Evolutionary conservation across 2,797 vertebrate genomes (phyloP).

Genomic region (Anolis apletophallus): DNA sequence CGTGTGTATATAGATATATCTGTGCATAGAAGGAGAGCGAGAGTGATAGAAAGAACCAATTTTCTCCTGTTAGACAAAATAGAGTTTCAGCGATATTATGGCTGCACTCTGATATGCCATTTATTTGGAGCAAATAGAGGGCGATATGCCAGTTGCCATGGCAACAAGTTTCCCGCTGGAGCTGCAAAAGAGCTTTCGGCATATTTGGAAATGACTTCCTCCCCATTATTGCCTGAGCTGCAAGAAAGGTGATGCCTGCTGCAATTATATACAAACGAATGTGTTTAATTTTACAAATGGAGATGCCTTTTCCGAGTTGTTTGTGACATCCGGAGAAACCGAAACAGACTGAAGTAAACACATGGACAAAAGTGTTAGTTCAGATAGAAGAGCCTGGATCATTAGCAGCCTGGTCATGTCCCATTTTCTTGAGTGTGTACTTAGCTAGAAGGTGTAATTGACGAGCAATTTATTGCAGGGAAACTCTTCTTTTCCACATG

Average conservation of each 20-base stretch:
- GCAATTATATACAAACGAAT: slow-evolving; percentile 65
- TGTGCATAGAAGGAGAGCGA: too few species aligned
- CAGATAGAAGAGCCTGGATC: not conserved
- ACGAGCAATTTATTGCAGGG: not conserved
- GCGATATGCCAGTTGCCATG: slow-evolving; percentile 68
- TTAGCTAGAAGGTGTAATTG: not conserved
- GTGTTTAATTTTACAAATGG: slow-evolving; percentile 61
- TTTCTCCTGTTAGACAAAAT: slow-evolving; percentile 43
- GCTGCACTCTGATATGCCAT: slow-evolving; percentile 63
- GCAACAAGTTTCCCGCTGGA: slow-evolving; percentile 51
- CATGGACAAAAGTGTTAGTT: not conserved
- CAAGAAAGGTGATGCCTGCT: slow-evolving; percentile 57
- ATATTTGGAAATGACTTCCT: slow-evolving; percentile 55
- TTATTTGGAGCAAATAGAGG: slow-evolving; percentile 63
- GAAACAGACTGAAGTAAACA: not conserved
- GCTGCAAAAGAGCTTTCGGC: slow-evolving; percentile 48
- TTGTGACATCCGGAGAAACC: slow-evolving; percentile 26
- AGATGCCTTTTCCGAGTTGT: slow-evolving; percentile 57
- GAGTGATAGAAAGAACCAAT: slow-evolving; percentile 1
- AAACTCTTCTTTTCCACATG: not conserved
- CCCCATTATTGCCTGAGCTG: slow-evolving; percentile 54
- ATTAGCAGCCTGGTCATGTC: not conserved
- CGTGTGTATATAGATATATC: not conserved
- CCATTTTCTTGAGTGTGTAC: slow-evolving; percentile 11
- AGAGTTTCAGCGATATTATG: slow-evolving; percentile 48